Percentiles rank a stretch among this genome's conserved stretches.
These are phyloP conservation scores for Drosophila mulleri DNA, from an alignment of 2,888 invertebrate species.

Conservation along the genomic window DNA sequence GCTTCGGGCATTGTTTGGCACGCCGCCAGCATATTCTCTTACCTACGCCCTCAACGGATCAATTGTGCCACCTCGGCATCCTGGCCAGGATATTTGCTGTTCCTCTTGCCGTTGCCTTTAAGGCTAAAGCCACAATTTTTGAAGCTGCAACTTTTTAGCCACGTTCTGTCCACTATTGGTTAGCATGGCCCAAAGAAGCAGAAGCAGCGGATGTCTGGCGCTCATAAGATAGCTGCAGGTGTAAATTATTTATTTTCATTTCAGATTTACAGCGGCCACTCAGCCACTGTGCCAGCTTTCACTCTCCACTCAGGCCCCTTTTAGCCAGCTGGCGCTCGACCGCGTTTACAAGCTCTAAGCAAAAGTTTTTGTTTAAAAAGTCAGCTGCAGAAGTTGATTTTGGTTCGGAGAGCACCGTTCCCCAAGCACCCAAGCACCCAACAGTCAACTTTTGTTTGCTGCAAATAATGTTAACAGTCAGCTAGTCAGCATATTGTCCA, in stretches of 20 bases:
- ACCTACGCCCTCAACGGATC: conserved; percentile 32
- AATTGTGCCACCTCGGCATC: conserved; percentile 53
- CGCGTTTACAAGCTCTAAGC: conserved; percentile 53
- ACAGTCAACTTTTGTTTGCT: conserved; percentile 63
- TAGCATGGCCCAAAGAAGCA: conserved; percentile 16
- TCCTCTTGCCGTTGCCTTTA: conserved; percentile 42
- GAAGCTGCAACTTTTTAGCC: conserved; percentile 71
- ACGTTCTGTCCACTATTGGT: conserved; percentile 44
- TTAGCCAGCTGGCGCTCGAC: conserved; percentile 28
- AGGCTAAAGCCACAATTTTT: conserved; percentile 73
- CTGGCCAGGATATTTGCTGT: conserved; percentile 45
- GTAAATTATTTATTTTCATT: conserved; percentile 84
- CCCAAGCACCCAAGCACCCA: conserved; percentile 28
- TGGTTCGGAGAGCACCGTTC: conserved; percentile 44
- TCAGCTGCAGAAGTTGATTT: conserved; percentile 78
- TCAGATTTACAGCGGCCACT: conserved; percentile 63
- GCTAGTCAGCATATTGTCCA: conserved; percentile 18
- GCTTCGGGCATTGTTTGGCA: conserved; percentile 73
- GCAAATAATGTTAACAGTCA: conserved; percentile 69
- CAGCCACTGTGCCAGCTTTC: background rate
- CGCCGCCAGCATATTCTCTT: conserved; percentile 46
- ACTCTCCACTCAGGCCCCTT: conserved; percentile 1
- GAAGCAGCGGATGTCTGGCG: conserved; percentile 19
- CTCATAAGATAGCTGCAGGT: conserved; percentile 76
- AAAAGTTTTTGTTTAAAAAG: conserved; percentile 71